Evolutionary conservation across 2,113 vertebrate species (phyloP).

Genomic region (Caranx melampygus): DNA sequence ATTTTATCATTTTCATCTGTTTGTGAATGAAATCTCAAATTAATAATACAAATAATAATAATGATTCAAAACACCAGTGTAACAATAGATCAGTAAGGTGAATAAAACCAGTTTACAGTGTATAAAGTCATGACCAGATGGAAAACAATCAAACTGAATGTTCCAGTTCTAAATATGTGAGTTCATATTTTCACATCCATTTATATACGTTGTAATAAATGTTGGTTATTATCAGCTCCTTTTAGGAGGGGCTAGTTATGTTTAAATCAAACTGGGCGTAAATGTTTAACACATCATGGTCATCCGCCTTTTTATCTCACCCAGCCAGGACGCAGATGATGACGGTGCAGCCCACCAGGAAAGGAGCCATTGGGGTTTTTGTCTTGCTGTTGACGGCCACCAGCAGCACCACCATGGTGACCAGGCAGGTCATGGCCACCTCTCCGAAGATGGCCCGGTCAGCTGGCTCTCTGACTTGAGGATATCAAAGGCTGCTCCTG

Average conservation of each 20-base stretch:
- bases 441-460: constrained; percentile 78
- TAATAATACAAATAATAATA: too few relatives aligned
- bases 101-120: too few relatives aligned
- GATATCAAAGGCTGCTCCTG: constrained; percentile 80
- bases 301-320: constrained; percentile 60
- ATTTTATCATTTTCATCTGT: too few relatives aligned
- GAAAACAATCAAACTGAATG: too few relatives aligned
- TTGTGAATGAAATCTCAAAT: not conserved
- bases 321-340: constrained; percentile 81
- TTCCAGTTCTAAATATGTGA: too few relatives aligned
- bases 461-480: constrained; percentile 78
- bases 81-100: too few relatives aligned
- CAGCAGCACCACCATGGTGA: constrained; percentile 83
- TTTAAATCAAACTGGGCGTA: not conserved
- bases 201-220: not conserved
- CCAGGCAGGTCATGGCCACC: constrained; percentile 82
- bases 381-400: constrained; percentile 80
- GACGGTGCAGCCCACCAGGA: constrained; percentile 81
- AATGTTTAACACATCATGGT: not conserved
- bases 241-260: not conserved
- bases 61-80: too few relatives aligned
- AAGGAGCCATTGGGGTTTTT: constrained; percentile 80
- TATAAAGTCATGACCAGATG: too few relatives aligned
- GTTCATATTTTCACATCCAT: too few relatives aligned
- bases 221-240: not conserved